Evolutionary conservation across 2,888 invertebrate species (phyloP).

Genomic region (Sisyra nigra): DNA sequence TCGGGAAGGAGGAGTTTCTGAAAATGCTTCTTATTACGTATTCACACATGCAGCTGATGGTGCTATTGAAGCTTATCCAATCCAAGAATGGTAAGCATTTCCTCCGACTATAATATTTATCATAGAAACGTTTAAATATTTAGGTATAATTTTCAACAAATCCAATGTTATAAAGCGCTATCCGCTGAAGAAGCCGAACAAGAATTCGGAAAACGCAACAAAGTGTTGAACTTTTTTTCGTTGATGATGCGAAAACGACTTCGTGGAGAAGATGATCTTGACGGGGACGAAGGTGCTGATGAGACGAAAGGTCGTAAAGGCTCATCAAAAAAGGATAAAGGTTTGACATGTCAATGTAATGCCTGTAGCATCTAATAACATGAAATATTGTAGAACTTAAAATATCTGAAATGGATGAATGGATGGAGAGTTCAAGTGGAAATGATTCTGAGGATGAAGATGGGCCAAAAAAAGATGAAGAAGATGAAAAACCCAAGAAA

Average conservation of each 20-base stretch:
- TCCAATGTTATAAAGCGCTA: conserved; percentile 80
- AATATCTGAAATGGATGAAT: conserved; percentile 89
- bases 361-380: background rate
- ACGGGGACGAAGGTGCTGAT: conserved; percentile 41
- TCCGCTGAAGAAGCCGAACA: conserved; percentile 97
- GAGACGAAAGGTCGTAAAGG: conserved; percentile 48
- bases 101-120: background rate
- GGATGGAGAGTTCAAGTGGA: conserved; percentile 60
- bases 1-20: conserved; percentile 88
- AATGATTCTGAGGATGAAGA: conserved; percentile 61
- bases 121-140: conserved; percentile 9
- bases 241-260: conserved; percentile 84
- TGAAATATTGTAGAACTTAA: conserved; percentile 41
- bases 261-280: conserved; percentile 48
- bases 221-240: conserved; percentile 89
- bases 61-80: conserved; percentile 87
- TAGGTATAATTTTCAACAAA: conserved; percentile 79
- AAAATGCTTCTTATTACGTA: conserved; percentile 94
- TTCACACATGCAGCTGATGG: conserved; percentile 94
- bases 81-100: conserved; percentile 69
- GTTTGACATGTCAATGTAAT: conserved; percentile 14
- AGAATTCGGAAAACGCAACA: conserved; percentile 88
- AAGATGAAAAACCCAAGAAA: conserved; percentile 48
- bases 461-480: conserved; percentile 46
- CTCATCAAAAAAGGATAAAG: conserved; percentile 37